Conservation (phyloP, 2,888 invertebrate species). For the Nomada lathburiana region DNA sequence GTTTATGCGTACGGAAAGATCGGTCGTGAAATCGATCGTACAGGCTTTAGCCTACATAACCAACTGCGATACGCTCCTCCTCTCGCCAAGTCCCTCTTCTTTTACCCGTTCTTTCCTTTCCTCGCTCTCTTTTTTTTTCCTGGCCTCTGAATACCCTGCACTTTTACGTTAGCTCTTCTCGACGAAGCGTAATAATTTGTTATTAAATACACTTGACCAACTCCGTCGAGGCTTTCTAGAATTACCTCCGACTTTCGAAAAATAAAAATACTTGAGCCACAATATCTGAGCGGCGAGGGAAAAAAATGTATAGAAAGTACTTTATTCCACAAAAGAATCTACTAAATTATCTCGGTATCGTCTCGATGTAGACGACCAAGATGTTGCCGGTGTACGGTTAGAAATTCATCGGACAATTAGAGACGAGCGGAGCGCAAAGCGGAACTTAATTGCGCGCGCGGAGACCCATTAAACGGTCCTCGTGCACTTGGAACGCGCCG, state of each 20-base stretch:
- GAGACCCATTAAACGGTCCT: constrained; percentile 42
- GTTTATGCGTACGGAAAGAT: constrained; percentile 63
- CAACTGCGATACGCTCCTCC: constrained; percentile 42
- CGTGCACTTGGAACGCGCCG: constrained; percentile 22
- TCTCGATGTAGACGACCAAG: too few species aligned
- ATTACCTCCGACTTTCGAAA: too few species aligned
- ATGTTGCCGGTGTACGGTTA: constrained; percentile 26
- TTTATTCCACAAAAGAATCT: background rate
- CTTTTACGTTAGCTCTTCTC: constrained; percentile 35
- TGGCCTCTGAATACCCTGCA: constrained; percentile 29
- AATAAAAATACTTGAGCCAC: background rate
- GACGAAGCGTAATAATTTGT: background rate
- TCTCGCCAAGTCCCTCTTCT: background rate
- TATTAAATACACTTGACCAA: constrained; percentile 8
- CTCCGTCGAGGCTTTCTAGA: background rate
- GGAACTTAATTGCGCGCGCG: constrained; percentile 76
- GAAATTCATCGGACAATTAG: constrained; percentile 72
- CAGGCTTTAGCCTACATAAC: constrained; percentile 63
- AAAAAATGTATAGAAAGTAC: background rate
- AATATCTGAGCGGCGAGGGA: background rate
- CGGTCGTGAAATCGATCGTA: constrained; percentile 68
- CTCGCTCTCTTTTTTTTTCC: constrained; percentile 25
- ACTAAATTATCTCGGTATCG: too few species aligned
- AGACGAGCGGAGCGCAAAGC: constrained; percentile 74
- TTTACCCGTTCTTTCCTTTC: constrained; percentile 4